Conservation (phyloP, 2,888 invertebrate species). For the Aleiodes testaceus region DNA sequence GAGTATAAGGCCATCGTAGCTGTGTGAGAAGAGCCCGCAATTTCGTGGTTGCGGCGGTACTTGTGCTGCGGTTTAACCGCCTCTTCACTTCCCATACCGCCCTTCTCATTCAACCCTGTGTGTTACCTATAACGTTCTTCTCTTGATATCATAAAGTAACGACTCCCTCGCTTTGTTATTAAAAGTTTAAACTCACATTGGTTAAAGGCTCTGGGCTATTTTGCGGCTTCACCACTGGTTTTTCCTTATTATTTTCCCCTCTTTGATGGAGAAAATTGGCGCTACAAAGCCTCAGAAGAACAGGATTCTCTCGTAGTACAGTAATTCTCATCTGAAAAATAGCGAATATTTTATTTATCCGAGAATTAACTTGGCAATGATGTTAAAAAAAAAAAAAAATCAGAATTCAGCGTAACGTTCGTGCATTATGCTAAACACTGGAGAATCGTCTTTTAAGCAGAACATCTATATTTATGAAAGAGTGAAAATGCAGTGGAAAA, state of each 20-base stretch:
- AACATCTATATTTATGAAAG: slow-evolving; percentile 68
- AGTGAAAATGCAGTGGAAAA: neutral
- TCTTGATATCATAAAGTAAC: slow-evolving; percentile 62
- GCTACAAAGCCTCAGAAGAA: too few relatives aligned
- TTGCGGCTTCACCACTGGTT: slow-evolving; percentile 46
- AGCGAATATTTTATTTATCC: neutral
- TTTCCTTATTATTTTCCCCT: slow-evolving; percentile 2
- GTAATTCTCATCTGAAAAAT: too few relatives aligned
- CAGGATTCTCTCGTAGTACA: too few relatives aligned
- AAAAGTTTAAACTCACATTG: slow-evolving; percentile 67
- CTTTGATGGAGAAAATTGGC: neutral
- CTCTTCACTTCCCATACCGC: slow-evolving; percentile 53
- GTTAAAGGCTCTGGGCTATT: slow-evolving; percentile 51
- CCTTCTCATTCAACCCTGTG: slow-evolving; percentile 30
- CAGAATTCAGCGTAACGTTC: neutral
- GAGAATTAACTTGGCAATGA: neutral
- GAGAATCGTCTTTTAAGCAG: slow-evolving; percentile 70
- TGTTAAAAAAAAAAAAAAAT: neutral
- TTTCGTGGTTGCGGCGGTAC: slow-evolving; percentile 69
- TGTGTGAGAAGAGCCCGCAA: slow-evolving; percentile 54
- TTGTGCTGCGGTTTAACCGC: slow-evolving; percentile 67
- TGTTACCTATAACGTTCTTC: slow-evolving; percentile 47
- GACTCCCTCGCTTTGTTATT: slow-evolving; percentile 71
- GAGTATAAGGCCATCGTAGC: neutral
- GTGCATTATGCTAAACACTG: slow-evolving; percentile 69